Percentiles rank a stretch among this genome's conserved stretches.
Evolutionary conservation across 35 echinoderm and acorn worm species (phyloP).

Genomic region (Nesometra sesokonis): DNA sequence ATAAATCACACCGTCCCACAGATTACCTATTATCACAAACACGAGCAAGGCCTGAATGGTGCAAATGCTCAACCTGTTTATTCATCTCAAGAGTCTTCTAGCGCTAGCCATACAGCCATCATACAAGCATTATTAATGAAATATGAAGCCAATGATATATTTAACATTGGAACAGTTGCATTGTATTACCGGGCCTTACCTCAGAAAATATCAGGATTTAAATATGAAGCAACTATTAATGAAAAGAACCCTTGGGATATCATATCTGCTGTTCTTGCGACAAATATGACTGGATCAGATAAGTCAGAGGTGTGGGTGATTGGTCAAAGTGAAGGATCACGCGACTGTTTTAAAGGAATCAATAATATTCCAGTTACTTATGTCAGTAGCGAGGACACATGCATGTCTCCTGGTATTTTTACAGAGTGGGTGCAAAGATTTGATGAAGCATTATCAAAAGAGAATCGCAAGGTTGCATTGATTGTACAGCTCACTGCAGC

Average conservation of each 20-base stretch:
- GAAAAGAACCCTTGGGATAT: neutral
- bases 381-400: neutral
- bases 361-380: neutral
- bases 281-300: neutral
- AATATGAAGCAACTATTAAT: neutral
- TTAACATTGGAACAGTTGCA: neutral
- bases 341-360: neutral
- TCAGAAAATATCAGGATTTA: neutral
- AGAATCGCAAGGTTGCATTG: neutral
- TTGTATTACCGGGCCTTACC: neutral
- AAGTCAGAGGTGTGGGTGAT: neutral
- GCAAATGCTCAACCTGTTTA: neutral
- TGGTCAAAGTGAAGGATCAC: neutral
- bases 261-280: neutral
- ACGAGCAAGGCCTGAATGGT: neutral
- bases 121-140: neutral
- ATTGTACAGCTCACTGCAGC: neutral
- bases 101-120: neutral
- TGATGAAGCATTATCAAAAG: neutral
- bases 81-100: neutral
- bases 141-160: neutral
- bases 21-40: neutral
- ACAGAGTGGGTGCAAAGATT: neutral
- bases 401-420: neutral
- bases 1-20: neutral